Conservation (phyloP, 2,888 invertebrate species). For the Galerucella pusilla region DNA sequence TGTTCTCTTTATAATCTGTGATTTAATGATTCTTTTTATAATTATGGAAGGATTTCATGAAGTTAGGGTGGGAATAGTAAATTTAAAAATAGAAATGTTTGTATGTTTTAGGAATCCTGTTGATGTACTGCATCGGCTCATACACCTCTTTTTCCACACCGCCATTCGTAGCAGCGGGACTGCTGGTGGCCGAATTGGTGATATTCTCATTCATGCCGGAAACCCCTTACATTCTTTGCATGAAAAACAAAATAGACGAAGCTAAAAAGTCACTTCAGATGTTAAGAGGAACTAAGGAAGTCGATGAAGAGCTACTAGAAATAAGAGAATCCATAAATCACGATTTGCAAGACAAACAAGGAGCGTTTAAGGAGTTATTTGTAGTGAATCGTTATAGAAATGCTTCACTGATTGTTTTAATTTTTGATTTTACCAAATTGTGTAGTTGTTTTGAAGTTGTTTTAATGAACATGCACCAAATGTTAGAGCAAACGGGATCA, state of each 20-base stretch:
- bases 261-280: constrained; percentile 53
- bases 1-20: too few species aligned
- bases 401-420: constrained; percentile 57
- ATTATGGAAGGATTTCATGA: too few species aligned
- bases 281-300: constrained; percentile 50
- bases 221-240: constrained; percentile 20
- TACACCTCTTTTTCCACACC: constrained; percentile 52
- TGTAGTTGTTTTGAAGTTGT: constrained; percentile 60
- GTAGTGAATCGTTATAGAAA: constrained; percentile 58
- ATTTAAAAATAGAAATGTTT: neutral
- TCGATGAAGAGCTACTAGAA: constrained; percentile 57
- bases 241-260: constrained; percentile 44
- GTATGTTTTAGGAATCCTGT: constrained; percentile 18
- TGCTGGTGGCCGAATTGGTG: constrained; percentile 56
- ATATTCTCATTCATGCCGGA: constrained; percentile 42
- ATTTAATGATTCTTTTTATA: too few species aligned
- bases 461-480: constrained; percentile 60
- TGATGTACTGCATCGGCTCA: constrained; percentile 58
- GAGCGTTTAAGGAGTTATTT: constrained; percentile 55
- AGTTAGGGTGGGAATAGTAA: too few species aligned
- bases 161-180: constrained; percentile 49
- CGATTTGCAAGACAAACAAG: constrained; percentile 55
- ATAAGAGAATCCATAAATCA: constrained; percentile 56
- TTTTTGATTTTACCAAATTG: constrained; percentile 58
- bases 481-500: constrained; percentile 55